Evolutionary conservation across 2,797 vertebrate species (phyloP).

Genomic region (Tarsius wallacei): DNA sequence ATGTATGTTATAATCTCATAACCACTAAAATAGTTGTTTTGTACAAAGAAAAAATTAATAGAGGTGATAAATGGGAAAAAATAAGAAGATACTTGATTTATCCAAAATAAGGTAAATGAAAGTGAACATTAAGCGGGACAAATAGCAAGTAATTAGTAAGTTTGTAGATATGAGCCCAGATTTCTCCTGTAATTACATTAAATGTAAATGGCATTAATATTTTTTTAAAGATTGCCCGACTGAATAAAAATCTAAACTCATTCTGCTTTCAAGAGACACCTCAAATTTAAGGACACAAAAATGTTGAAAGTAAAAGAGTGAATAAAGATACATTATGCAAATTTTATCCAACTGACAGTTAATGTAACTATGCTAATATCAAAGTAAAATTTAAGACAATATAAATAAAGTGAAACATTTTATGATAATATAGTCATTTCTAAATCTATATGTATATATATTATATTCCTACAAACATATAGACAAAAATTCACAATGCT

Average conservation of each 20-base stretch:
- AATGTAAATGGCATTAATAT: neutral
- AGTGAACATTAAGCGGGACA: neutral
- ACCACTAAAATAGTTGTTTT: neutral
- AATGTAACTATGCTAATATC: neutral
- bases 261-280: neutral
- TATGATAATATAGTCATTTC: neutral
- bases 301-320: neutral
- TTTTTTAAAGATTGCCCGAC: neutral
- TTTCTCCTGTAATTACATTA: constrained; percentile 6
- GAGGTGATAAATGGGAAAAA: neutral
- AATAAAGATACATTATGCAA: neutral
- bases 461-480: neutral
- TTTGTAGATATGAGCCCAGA: neutral
- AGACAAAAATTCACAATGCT: neutral
- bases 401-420: constrained; percentile 31
- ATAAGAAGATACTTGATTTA: neutral
- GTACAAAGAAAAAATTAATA: neutral
- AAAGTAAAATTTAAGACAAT: constrained; percentile 22
- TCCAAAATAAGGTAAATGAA: constrained; percentile 18
- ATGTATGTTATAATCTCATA: neutral
- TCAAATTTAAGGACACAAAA: neutral
- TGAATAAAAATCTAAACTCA: neutral
- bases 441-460: neutral
- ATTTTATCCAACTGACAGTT: neutral
- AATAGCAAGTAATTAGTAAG: neutral